A percentile compares a stretch with the other conserved stretches of the same genome.
Evolutionary conservation across 2,113 vertebrate species (phyloP).

Genomic region (Suncus etruscus): DNA sequence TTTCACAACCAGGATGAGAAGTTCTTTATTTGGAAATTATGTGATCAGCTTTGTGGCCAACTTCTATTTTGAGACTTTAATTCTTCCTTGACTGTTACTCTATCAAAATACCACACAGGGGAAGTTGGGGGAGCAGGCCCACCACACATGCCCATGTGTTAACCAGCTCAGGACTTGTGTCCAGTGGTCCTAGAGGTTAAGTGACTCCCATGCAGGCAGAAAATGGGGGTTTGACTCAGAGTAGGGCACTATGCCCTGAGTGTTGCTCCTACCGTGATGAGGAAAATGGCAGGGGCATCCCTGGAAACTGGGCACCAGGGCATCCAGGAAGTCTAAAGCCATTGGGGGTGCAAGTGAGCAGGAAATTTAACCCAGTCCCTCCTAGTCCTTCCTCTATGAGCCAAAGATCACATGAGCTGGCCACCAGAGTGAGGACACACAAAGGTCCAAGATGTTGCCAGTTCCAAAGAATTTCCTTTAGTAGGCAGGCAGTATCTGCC

Average conservation of each 20-base stretch:
- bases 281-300: neutral
- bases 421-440: neutral
- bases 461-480: neutral
- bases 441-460: too few species aligned
- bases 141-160: neutral
- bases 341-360: neutral
- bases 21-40: neutral
- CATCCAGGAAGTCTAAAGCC: neutral
- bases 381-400: neutral
- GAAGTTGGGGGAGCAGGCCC: neutral
- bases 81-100: slow-evolving; percentile 36
- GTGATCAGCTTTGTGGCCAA: neutral
- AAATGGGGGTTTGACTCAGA: too few species aligned
- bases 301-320: neutral
- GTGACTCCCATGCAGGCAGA: too few species aligned
- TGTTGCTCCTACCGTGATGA: neutral
- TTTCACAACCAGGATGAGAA: slow-evolving; percentile 27
- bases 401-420: neutral
- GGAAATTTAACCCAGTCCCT: neutral
- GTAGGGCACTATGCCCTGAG: too few species aligned
- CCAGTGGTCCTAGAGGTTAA: too few species aligned
- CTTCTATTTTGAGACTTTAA: neutral
- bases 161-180: neutral
- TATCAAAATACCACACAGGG: neutral
- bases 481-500: neutral